These are phyloP conservation scores for Drosophila elegans DNA, from an alignment of 1,140 invertebrate genomes.

Conservation along the genomic window DNA sequence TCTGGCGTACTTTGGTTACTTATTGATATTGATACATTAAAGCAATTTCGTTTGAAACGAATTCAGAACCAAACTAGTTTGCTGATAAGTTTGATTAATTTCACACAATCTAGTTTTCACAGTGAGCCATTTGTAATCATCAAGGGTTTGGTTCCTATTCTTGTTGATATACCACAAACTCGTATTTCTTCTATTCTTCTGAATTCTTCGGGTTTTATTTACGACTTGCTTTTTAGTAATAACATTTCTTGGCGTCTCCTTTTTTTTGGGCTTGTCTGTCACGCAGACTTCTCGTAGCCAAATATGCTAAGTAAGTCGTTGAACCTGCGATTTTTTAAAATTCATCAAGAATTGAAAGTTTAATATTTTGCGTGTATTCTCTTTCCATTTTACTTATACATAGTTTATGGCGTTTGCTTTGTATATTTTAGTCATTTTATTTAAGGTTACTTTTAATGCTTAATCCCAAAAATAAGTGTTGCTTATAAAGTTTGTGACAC, in stretches of 20 bases:
- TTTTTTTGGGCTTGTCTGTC: constrained; percentile 16
- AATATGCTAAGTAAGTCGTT: constrained; percentile 42
- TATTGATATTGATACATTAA: too few relatives aligned
- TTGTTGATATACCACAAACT: constrained; percentile 17
- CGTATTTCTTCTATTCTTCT: constrained; percentile 21
- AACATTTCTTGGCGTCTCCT: constrained; percentile 13
- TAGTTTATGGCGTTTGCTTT: too few relatives aligned
- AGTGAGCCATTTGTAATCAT: not conserved
- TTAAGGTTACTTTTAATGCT: not conserved
- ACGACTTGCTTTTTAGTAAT: constrained; percentile 8
- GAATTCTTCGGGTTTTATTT: constrained; percentile 5
- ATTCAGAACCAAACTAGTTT: not conserved
- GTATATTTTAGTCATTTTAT: not conserved
- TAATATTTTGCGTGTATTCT: too few relatives aligned
- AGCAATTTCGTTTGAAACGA: not conserved
- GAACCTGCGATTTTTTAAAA: constrained; percentile 15
- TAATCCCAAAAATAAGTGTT: not conserved
- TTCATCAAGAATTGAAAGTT: too few relatives aligned
- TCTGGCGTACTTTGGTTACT: too few relatives aligned
- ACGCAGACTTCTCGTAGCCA: constrained; percentile 16
- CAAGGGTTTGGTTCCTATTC: not conserved
- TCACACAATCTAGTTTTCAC: not conserved
- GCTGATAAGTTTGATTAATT: not conserved
- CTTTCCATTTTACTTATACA: too few relatives aligned
- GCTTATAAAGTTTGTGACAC: too few relatives aligned